phyloP scores from a whole-genome alignment of 1,140 invertebrate genomes.

The Argopecten irradians region DNA sequence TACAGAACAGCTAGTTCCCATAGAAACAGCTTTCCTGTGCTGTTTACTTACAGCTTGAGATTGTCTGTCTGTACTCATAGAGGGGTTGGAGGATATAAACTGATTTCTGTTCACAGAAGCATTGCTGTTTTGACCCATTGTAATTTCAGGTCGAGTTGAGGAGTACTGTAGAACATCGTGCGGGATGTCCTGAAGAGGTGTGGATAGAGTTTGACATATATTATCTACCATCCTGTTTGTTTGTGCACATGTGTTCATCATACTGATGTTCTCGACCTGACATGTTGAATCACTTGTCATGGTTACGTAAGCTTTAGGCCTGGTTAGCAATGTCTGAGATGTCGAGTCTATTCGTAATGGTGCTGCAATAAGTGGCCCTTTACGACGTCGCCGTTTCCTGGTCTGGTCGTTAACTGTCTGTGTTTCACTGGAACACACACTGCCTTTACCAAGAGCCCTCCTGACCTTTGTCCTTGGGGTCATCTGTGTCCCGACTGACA shows the following conservation, averaged over 20 bases:
- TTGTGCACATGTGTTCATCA: not conserved
- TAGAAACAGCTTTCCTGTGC: not conserved
- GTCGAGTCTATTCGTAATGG: constrained; percentile 24
- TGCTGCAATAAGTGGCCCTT: not conserved
- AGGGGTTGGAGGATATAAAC: not conserved
- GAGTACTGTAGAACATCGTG: not conserved
- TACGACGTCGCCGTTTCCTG: constrained; percentile 12
- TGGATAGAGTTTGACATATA: not conserved
- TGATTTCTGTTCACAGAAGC: not conserved
- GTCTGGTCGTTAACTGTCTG: constrained; percentile 20
- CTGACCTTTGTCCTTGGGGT: constrained; percentile 33
- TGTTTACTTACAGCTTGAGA: not conserved
- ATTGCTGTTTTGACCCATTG: not conserved
- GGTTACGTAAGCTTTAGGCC: not conserved
- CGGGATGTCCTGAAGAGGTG: not conserved
- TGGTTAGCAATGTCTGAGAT: not conserved
- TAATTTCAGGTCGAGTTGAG: not conserved
- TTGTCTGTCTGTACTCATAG: not conserved
- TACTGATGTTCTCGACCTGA: not conserved
- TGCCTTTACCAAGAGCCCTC: constrained; percentile 15
- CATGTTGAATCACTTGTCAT: not conserved
- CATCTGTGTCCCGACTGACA: constrained; percentile 49
- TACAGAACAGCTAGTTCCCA: not conserved
- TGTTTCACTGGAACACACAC: constrained; percentile 30
- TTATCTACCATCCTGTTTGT: not conserved